phyloP scores from a whole-genome alignment of 2,113 vertebrate species.

The Myrmecophaga tridactyla region DNA sequence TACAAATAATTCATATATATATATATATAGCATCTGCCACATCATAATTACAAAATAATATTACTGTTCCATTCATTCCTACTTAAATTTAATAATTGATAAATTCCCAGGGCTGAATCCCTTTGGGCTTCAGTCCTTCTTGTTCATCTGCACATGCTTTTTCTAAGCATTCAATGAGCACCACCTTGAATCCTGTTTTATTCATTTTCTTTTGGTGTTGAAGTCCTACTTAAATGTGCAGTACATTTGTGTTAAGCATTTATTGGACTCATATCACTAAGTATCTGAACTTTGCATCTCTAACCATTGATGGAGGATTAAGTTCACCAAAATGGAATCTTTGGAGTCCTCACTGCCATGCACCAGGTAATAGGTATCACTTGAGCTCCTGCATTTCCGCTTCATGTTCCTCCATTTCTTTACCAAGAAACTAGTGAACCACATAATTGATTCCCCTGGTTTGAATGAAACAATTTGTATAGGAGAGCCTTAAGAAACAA shows the following conservation, averaged over 20 bases:
- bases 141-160: background rate
- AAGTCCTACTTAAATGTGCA: background rate
- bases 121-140: background rate
- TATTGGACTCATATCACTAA: background rate
- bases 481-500: background rate
- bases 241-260: background rate
- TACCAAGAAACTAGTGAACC: background rate
- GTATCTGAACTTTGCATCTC: background rate
- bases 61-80: background rate
- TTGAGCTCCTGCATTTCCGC: background rate
- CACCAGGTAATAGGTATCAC: background rate
- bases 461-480: background rate
- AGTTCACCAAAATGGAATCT: background rate
- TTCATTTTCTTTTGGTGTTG: background rate
- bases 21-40: background rate
- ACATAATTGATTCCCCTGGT: background rate
- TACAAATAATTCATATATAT: too few relatives aligned
- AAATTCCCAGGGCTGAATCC: background rate
- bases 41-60: background rate
- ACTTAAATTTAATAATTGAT: background rate
- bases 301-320: background rate
- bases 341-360: background rate
- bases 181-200: background rate
- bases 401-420: background rate
- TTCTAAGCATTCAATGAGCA: background rate